These are phyloP conservation scores for Psephotus haematonotus DNA, from an alignment of 2,113 vertebrate species.

Conservation along the genomic window DNA sequence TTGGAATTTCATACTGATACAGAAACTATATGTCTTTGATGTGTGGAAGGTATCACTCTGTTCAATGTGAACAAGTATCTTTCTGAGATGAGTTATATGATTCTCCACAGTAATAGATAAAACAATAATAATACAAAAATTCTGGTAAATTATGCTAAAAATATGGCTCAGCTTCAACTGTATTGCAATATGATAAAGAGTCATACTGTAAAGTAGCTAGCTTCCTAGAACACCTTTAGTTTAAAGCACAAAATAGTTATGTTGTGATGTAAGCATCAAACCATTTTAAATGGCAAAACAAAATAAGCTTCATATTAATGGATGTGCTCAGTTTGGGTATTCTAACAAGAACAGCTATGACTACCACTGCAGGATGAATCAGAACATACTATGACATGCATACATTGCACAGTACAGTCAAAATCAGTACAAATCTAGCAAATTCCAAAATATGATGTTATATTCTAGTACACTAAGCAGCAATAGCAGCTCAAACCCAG, in stretches of 20 bases:
- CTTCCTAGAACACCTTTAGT: background rate
- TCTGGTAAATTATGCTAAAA: background rate
- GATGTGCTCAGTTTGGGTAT: background rate
- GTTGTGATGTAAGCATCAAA: background rate
- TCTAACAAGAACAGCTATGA: background rate
- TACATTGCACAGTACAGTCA: background rate
- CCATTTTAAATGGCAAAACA: background rate
- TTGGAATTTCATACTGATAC: background rate
- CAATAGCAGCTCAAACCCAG: background rate
- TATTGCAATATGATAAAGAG: background rate
- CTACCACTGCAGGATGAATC: background rate
- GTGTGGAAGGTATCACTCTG: background rate
- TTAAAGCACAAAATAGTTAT: background rate
- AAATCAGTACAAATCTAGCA: background rate
- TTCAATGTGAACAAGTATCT: background rate
- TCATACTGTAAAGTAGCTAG: background rate
- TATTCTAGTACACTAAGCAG: background rate
- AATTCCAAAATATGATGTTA: background rate
- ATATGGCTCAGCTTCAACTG: background rate
- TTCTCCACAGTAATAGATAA: slow-evolving; percentile 11
- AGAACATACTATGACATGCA: background rate
- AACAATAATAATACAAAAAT: background rate
- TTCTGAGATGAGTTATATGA: slow-evolving; percentile 25
- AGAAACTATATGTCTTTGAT: background rate
- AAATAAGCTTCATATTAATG: background rate